A percentile compares a stretch with the other conserved stretches of the same genome.
Evolutionary conservation across 2,888 invertebrate genomes (phyloP).

Genomic region (Pollenia angustigena): DNA sequence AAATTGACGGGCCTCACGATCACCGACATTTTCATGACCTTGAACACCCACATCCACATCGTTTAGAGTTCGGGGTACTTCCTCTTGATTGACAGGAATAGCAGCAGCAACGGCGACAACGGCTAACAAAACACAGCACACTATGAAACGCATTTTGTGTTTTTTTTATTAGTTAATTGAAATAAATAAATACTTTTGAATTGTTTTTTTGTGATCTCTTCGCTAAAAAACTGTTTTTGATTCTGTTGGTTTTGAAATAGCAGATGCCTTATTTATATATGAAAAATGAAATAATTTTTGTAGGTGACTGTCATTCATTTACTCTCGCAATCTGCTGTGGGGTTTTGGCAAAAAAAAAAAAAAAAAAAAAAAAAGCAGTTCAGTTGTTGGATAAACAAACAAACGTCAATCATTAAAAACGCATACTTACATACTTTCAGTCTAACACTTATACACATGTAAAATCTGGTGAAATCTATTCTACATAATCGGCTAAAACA

Average conservation of each 20-base stretch:
- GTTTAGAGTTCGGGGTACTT: conserved; percentile 67
- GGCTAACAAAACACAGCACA: conserved; percentile 66
- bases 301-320: conserved; percentile 40
- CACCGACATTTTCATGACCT: conserved; percentile 77
- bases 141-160: conserved; percentile 74
- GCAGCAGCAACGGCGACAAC: conserved; percentile 64
- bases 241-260: conserved; percentile 63
- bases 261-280: conserved; percentile 45
- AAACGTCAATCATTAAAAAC: neutral
- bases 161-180: neutral
- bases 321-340: neutral
- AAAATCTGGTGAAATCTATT: conserved; percentile 52
- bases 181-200: neutral
- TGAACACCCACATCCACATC: conserved; percentile 73
- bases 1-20: conserved; percentile 75
- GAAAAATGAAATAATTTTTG: conserved; percentile 16
- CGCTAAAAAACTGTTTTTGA: conserved; percentile 47
- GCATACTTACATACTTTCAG: no score
- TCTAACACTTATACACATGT: neutral
- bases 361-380: neutral
- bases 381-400: neutral
- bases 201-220: conserved; percentile 35
- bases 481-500: conserved; percentile 37
- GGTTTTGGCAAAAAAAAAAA: conserved; percentile 21
- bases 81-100: conserved; percentile 45